Conservation (phyloP, 2,888 invertebrate genomes). For the Callosobruchus maculatus region DNA sequence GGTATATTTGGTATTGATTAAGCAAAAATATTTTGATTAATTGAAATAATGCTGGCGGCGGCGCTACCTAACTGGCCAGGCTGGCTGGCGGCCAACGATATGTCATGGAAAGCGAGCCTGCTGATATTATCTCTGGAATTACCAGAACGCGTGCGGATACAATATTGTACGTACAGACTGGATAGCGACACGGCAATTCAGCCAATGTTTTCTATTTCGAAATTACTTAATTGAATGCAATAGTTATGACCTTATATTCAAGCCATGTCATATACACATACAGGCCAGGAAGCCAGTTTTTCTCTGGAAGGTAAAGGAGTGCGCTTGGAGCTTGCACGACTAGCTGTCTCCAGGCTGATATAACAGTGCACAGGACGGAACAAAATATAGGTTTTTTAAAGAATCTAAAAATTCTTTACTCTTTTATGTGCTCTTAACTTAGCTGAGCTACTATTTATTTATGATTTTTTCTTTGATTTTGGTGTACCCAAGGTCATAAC, state of each 20-base stretch:
- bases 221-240: background rate
- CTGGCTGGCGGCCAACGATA: background rate
- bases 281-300: too few species aligned
- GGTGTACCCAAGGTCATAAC: too few species aligned
- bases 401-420: too few species aligned
- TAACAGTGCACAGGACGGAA: too few species aligned
- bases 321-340: too few species aligned
- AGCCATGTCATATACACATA: too few species aligned
- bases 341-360: too few species aligned
- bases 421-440: too few species aligned
- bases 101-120: background rate
- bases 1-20: background rate
- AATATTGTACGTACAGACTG: background rate
- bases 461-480: too few species aligned
- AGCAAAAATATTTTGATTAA: background rate
- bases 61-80: background rate
- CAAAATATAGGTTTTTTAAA: too few species aligned
- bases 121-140: background rate
- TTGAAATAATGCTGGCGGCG: background rate
- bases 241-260: background rate
- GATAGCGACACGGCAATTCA: background rate
- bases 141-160: background rate
- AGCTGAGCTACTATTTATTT: too few species aligned
- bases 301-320: too few species aligned
- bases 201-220: background rate